Evolutionary conservation across 2,888 invertebrate species (phyloP).

Genomic region (Xanthia togata): DNA sequence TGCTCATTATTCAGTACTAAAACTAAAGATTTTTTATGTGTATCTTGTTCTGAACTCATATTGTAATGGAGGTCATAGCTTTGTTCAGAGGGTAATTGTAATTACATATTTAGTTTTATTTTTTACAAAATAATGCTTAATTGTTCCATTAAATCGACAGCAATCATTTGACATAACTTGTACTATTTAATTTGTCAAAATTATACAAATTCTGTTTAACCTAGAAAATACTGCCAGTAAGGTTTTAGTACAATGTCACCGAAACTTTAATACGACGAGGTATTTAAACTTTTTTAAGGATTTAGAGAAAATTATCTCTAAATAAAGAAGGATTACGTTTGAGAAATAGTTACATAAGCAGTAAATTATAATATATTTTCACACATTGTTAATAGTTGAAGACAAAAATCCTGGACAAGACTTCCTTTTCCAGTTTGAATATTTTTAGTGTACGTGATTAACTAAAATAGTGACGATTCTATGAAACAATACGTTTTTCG

Average conservation of each 20-base stretch:
- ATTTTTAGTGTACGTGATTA: constrained; percentile 23
- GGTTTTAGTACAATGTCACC: constrained; percentile 26
- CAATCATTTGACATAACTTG: constrained; percentile 24
- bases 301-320: constrained; percentile 42
- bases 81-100: constrained; percentile 53
- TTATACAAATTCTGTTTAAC: constrained; percentile 23
- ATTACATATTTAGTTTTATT: constrained; percentile 57
- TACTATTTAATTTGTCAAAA: constrained; percentile 8
- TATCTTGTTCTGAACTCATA: constrained; percentile 43
- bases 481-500: constrained; percentile 39
- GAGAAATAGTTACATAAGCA: constrained; percentile 34
- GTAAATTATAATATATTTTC: constrained; percentile 59
- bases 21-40: constrained; percentile 34
- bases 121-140: constrained; percentile 56
- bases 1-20: constrained; percentile 44
- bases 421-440: constrained; percentile 22
- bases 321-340: constrained; percentile 33
- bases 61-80: constrained; percentile 40
- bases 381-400: constrained; percentile 43
- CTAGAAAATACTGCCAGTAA: constrained; percentile 19
- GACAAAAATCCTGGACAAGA: constrained; percentile 13
- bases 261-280: constrained; percentile 24
- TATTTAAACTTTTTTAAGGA: constrained; percentile 30
- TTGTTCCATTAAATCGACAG: constrained; percentile 39
- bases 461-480: constrained; percentile 43